A percentile compares a stretch with the other conserved stretches of the same genome.
phyloP scores from a whole-genome alignment of 2,797 vertebrate genomes.

The Galago senegalensis region DNA sequence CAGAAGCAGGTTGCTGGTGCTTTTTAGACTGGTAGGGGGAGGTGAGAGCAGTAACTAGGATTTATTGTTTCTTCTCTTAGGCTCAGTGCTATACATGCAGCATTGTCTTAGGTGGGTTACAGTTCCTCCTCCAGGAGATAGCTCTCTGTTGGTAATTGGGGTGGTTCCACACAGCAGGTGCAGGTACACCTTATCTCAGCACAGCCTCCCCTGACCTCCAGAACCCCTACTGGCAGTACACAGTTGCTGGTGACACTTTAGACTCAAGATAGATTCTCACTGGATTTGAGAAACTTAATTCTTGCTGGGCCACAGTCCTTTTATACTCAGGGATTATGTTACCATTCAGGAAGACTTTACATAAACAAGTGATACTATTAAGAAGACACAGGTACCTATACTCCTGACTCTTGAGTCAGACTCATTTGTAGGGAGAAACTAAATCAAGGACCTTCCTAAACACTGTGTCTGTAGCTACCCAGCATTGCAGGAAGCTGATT shows the following conservation, averaged over 20 bases:
- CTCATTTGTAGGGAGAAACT: background rate
- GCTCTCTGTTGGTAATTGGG: background rate
- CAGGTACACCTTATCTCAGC: background rate
- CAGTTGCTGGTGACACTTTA: slow-evolving; percentile 43
- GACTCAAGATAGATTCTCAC: slow-evolving; percentile 34
- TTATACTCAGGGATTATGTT: background rate
- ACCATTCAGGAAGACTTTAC: background rate
- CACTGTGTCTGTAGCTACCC: background rate
- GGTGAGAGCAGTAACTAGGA: background rate
- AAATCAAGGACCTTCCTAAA: background rate
- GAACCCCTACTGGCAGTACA: background rate
- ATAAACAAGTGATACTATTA: background rate
- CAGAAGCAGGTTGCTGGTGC: no score
- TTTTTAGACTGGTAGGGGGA: no score
- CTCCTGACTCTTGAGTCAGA: background rate
- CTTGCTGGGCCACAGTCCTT: background rate
- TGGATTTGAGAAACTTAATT: slow-evolving; percentile 22
- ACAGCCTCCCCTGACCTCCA: background rate
- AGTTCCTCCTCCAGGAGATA: background rate
- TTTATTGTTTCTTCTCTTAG: background rate
- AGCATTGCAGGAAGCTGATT: background rate
- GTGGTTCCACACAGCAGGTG: no score
- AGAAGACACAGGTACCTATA: background rate
- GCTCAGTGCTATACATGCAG: background rate
- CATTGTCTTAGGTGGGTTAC: background rate